These are phyloP conservation scores for Propithecus coquereli DNA, from an alignment of 2,113 vertebrate genomes.

Conservation along the genomic window DNA sequence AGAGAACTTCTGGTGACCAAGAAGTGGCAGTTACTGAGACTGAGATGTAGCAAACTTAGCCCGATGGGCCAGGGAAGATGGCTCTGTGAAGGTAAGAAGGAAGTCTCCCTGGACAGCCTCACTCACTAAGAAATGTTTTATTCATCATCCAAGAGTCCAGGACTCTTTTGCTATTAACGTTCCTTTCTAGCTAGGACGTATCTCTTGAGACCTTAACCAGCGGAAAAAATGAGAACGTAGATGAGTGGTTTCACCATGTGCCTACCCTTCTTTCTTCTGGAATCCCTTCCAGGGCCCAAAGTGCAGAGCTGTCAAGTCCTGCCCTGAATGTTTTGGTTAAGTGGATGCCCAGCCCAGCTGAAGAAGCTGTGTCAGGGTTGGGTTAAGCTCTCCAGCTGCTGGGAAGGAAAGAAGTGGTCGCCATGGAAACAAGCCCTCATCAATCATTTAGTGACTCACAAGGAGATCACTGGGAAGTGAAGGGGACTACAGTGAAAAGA, in stretches of 20 bases:
- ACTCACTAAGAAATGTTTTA: background rate
- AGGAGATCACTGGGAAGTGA: conserved; percentile 55
- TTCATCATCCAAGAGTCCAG: background rate
- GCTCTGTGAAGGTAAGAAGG: background rate
- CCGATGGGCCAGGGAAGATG: background rate
- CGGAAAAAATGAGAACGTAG: conserved; percentile 40
- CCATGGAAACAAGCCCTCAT: conserved; percentile 70
- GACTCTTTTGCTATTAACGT: background rate
- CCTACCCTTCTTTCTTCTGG: conserved; percentile 49
- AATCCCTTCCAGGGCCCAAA: conserved; percentile 47
- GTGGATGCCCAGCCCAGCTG: conserved; percentile 76
- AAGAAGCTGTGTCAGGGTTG: conserved; percentile 68
- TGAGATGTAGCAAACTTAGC: background rate
- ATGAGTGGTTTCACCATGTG: background rate
- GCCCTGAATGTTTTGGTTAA: conserved; percentile 67
- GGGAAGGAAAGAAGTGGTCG: conserved; percentile 45
- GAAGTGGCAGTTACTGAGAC: background rate
- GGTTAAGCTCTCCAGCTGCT: conserved; percentile 79
- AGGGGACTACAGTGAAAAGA: conserved; percentile 17
- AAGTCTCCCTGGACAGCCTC: background rate
- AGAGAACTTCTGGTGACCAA: background rate
- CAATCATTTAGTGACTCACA: conserved; percentile 69
- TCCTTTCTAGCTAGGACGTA: background rate
- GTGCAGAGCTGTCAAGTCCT: conserved; percentile 71
- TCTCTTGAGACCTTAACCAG: background rate